Conservation (phyloP, 92 coral and sea anemone genomes). For the Palythoa caribaeorum region DNA sequence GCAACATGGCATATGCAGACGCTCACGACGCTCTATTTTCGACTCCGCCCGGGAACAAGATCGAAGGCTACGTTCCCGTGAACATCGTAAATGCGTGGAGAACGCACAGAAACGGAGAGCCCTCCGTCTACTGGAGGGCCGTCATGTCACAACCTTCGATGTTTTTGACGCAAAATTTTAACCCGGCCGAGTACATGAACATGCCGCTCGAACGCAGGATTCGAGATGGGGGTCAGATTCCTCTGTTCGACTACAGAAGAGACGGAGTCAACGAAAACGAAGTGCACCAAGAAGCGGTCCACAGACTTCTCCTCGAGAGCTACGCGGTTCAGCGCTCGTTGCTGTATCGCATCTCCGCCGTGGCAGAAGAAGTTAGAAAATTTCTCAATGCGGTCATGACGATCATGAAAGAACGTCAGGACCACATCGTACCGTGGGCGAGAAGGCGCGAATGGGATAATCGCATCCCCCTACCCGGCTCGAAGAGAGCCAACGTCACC, state of each 20-base stretch:
- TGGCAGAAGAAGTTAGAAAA: not conserved
- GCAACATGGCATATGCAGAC: not conserved
- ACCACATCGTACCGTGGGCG: not conserved
- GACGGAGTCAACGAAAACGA: not conserved
- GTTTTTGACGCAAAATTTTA: not conserved
- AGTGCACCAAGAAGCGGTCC: not conserved
- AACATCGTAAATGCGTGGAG: not conserved
- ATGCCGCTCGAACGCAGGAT: not conserved
- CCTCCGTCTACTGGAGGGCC: not conserved
- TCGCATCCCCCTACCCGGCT: not conserved
- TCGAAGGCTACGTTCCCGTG: not conserved
- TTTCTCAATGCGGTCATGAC: not conserved
- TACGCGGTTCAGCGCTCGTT: not conserved
- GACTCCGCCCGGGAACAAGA: not conserved
- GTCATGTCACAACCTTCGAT: not conserved
- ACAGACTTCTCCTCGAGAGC: not conserved
- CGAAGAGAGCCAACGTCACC: not conserved
- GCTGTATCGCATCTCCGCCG: not conserved
- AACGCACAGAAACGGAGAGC: not conserved
- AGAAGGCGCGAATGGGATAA: conserved; percentile 13
- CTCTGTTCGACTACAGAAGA: not conserved
- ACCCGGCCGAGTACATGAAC: not conserved
- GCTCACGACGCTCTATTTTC: not conserved
- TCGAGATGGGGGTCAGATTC: not conserved
- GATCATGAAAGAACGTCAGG: conserved; percentile 8